Conservation (phyloP, 64 coral and sea anemone species). For the Trachythela sp. region DNA sequence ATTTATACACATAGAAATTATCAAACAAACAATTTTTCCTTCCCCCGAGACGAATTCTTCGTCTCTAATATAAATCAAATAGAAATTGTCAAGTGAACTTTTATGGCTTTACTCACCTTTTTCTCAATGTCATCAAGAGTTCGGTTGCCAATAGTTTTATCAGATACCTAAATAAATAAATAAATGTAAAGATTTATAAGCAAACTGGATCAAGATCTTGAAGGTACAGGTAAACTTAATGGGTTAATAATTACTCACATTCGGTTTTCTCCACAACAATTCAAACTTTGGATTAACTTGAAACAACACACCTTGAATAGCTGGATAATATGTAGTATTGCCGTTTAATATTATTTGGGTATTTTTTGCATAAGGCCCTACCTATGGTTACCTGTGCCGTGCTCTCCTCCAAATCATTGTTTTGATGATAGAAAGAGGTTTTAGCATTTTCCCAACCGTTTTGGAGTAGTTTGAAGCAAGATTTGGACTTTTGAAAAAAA, state of each 20-base stretch:
- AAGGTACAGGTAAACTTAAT: too few species aligned
- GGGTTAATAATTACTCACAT: background rate
- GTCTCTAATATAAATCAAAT: background rate
- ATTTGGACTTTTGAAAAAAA: too few species aligned
- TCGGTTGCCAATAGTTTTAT: background rate
- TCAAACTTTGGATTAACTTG: constrained; percentile 22
- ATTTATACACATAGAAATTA: background rate
- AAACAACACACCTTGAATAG: constrained; percentile 17
- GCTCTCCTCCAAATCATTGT: too few species aligned
- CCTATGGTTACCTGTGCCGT: too few species aligned
- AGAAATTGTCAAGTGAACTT: too few species aligned
- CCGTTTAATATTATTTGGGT: too few species aligned
- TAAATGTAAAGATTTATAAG: background rate
- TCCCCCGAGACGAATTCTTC: background rate
- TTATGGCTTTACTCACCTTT: background rate
- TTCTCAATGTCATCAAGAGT: background rate
- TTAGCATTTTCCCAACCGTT: too few species aligned
- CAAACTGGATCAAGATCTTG: too few species aligned
- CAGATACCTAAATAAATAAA: background rate
- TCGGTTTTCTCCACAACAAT: background rate
- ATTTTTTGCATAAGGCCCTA: too few species aligned
- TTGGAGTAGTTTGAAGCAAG: too few species aligned
- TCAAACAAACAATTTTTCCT: background rate
- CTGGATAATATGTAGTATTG: background rate
- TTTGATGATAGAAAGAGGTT: too few species aligned